These are phyloP conservation scores for Colius striatus DNA, from an alignment of 2,113 vertebrate species.

Conservation along the genomic window DNA sequence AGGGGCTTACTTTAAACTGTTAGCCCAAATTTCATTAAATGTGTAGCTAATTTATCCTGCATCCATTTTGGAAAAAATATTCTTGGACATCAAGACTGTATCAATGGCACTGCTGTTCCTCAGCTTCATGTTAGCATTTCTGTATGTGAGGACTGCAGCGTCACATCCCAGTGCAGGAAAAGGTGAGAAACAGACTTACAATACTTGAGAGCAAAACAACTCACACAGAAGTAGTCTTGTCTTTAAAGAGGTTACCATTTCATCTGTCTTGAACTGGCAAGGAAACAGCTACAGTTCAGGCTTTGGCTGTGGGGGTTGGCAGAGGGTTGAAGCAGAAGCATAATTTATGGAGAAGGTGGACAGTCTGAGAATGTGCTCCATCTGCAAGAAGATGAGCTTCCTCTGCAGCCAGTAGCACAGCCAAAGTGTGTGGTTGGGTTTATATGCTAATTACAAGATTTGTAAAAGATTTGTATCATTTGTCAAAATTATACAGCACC, in stretches of 20 bases:
- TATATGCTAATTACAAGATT: neutral
- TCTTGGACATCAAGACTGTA: neutral
- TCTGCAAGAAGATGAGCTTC: neutral
- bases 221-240: neutral
- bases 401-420: neutral
- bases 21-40: neutral
- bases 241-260: neutral
- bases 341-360: neutral
- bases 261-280: neutral
- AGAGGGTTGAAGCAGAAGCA: neutral
- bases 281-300: neutral
- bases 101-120: neutral
- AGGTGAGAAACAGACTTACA: accelerated
- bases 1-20: neutral
- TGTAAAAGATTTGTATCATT: neutral
- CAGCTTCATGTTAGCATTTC: neutral
- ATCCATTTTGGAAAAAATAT: neutral
- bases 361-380: neutral
- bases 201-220: neutral
- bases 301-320: neutral
- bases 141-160: neutral
- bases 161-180: accelerated
- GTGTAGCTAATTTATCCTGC: neutral
- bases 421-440: neutral
- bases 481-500: neutral